phyloP scores from a whole-genome alignment of 2,113 vertebrate genomes.

The Lepus americanus region DNA sequence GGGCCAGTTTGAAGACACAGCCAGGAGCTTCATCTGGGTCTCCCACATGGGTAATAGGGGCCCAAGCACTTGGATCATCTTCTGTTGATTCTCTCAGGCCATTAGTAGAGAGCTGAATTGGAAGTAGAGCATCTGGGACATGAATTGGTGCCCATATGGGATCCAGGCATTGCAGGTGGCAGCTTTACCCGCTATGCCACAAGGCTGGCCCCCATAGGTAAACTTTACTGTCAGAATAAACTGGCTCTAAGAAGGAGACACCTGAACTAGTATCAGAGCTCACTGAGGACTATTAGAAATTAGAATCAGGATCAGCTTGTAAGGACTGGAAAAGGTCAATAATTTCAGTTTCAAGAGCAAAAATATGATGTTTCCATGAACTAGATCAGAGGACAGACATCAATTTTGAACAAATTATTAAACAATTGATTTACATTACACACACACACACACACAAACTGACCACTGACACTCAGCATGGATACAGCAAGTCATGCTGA shows the following conservation, averaged over 20 bases:
- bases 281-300: background rate
- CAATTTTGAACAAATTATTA: background rate
- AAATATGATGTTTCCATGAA: conserved; percentile 8
- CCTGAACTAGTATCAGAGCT: background rate
- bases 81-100: too few species aligned
- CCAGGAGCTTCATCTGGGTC: too few species aligned
- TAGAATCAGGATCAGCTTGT: background rate
- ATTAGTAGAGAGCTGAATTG: too few species aligned
- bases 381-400: background rate
- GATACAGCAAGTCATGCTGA: background rate
- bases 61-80: too few species aligned
- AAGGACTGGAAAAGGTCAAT: background rate
- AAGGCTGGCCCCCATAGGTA: background rate
- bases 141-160: too few species aligned
- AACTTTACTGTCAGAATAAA: conserved; percentile 30
- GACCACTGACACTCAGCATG: background rate
- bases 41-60: too few species aligned
- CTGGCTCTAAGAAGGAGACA: background rate
- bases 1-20: too few species aligned
- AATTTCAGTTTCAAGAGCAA: background rate
- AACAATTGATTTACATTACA: background rate
- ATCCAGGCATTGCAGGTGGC: too few species aligned
- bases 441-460: background rate
- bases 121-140: too few species aligned
- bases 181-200: too few species aligned